A percentile compares a stretch with the other conserved stretches of the same genome.
Conservation (phyloP, 2,113 vertebrate genomes). For the Blennius ocellaris region DNA sequence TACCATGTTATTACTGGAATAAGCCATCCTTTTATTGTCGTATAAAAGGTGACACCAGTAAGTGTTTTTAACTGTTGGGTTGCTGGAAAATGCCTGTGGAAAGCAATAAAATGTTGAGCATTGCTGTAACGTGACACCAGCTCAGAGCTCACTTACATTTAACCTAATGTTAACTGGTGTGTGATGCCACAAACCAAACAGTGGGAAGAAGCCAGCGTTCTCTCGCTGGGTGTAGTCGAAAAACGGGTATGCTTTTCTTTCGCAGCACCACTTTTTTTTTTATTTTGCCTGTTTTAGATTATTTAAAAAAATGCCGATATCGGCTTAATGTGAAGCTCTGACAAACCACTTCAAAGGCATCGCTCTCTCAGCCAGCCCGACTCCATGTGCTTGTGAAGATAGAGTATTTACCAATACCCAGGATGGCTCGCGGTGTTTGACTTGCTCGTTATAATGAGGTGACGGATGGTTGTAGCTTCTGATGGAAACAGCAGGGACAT, state of each 20-base stretch:
- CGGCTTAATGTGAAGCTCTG: no score
- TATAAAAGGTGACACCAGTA: not conserved
- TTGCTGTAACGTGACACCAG: not conserved
- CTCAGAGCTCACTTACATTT: not conserved
- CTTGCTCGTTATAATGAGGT: conserved; percentile 24
- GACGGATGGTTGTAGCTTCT: not conserved
- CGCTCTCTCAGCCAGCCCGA: not conserved
- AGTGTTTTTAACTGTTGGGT: conserved; percentile 5
- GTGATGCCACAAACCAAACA: not conserved
- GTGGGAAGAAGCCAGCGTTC: not conserved
- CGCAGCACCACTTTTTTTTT: conserved; percentile 16
- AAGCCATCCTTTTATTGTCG: not conserved
- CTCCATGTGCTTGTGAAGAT: not conserved
- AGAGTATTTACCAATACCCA: conserved; percentile 29
- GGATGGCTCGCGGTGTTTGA: conserved; percentile 12
- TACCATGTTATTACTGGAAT: not conserved
- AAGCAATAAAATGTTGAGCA: not conserved
- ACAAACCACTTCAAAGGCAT: no score
- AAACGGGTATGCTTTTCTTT: not conserved
- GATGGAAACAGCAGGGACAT: conserved; percentile 21
- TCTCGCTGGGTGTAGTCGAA: not conserved
- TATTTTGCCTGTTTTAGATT: not conserved
- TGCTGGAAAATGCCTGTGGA: not conserved
- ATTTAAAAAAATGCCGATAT: conserved; percentile 1
- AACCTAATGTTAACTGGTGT: not conserved